Conservation (phyloP, 2,888 invertebrate species). For the Elegia similella region DNA sequence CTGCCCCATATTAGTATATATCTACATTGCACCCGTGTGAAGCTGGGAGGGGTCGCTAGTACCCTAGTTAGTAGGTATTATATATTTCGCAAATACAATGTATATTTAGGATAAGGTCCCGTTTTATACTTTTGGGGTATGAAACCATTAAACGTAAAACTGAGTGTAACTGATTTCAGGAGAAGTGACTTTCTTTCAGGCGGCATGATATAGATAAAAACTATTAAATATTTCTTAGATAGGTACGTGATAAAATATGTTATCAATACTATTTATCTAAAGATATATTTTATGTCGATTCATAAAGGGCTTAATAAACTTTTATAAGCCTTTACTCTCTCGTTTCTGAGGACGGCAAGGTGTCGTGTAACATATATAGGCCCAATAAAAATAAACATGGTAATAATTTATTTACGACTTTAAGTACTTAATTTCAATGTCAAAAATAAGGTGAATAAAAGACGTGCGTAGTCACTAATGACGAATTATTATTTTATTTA, state of each 20-base stretch:
- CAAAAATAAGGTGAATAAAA: background rate
- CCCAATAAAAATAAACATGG: conserved; percentile 7
- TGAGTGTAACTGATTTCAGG: no score
- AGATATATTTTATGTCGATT: conserved; percentile 9
- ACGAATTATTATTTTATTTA: conserved; percentile 15
- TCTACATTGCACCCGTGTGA: no score
- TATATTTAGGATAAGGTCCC: no score
- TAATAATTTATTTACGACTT: background rate
- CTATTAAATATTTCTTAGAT: background rate
- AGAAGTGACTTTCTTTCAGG: background rate
- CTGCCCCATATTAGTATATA: no score
- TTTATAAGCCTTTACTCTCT: background rate
- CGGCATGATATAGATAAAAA: background rate
- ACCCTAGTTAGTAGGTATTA: no score
- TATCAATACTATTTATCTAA: conserved; percentile 7
- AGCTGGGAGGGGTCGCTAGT: no score
- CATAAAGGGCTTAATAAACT: background rate
- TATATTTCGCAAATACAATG: no score
- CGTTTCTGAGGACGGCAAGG: background rate
- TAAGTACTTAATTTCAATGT: background rate
- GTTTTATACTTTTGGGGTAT: no score
- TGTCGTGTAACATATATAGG: background rate
- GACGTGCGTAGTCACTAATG: background rate
- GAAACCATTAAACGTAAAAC: no score
- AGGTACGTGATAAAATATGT: background rate